Conservation (phyloP, 2,797 vertebrate genomes). For the Sardinella longiceps region DNA sequence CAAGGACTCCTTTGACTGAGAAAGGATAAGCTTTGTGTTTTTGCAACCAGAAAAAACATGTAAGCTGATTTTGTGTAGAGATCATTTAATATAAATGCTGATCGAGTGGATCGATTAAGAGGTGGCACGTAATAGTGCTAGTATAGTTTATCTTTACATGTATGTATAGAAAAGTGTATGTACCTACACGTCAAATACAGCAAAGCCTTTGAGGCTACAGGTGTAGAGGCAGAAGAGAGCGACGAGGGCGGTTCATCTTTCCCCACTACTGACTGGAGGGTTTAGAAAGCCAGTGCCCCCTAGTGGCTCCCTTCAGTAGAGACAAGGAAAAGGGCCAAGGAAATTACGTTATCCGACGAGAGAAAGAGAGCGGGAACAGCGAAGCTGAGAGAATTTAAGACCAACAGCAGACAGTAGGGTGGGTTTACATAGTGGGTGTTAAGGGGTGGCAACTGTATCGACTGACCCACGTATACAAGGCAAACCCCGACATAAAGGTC, state of each 20-base stretch:
- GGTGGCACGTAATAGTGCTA: slow-evolving; percentile 78
- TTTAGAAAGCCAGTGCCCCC: background rate
- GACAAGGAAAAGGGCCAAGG: slow-evolving; percentile 10
- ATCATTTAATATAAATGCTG: slow-evolving; percentile 94
- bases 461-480: background rate
- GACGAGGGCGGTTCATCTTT: background rate
- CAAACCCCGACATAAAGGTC: background rate
- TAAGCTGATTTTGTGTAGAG: slow-evolving; percentile 80
- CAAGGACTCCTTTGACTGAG: slow-evolving; percentile 79
- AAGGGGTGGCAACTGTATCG: background rate
- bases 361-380: background rate
- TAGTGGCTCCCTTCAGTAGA: background rate
- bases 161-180: slow-evolving; percentile 79
- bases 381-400: background rate
- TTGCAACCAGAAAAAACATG: slow-evolving; percentile 74
- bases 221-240: slow-evolving; percentile 55
- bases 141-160: slow-evolving; percentile 17
- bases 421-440: background rate
- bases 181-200: slow-evolving; percentile 76
- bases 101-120: slow-evolving; percentile 81
- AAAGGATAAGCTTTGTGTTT: slow-evolving; percentile 80
- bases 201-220: slow-evolving; percentile 67
- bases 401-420: background rate
- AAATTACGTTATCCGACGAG: background rate
- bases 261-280: background rate